A percentile compares a stretch with the other conserved stretches of the same genome.
These are phyloP conservation scores for Cerastis leucographa DNA, from an alignment of 2,888 invertebrate genomes.

Conservation along the genomic window DNA sequence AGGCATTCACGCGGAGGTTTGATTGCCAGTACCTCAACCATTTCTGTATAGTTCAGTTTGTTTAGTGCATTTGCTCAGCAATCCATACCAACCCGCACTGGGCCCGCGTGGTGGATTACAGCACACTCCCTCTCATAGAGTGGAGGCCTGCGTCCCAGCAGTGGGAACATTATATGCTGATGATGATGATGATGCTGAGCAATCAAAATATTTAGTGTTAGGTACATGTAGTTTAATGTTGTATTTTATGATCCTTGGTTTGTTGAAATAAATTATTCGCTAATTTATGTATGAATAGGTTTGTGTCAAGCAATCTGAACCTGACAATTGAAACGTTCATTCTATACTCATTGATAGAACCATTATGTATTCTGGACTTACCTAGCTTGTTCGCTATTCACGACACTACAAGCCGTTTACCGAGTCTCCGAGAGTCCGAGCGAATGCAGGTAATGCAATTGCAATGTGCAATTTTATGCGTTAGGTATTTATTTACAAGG, in stretches of 20 bases:
- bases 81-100: too few relatives aligned
- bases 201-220: background rate
- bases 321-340: background rate
- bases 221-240: background rate
- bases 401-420: background rate
- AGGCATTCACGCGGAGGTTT: background rate
- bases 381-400: background rate
- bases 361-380: background rate
- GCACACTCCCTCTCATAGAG: too few relatives aligned
- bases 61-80: too few relatives aligned
- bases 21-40: background rate
- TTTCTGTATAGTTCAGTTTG: background rate
- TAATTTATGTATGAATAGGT: too few relatives aligned
- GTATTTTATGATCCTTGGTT: background rate
- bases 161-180: too few relatives aligned
- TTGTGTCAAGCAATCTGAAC: background rate
- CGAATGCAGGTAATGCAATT: conserved; percentile 3
- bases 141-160: too few relatives aligned
- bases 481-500: background rate
- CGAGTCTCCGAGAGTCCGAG: background rate
- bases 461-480: conserved; percentile 1
- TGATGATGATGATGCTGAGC: too few relatives aligned
- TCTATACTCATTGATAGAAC: background rate
- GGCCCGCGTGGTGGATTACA: too few relatives aligned
- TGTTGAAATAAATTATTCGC: background rate